Percentiles rank a stretch among this genome's conserved stretches.
phyloP scores from a whole-genome alignment of 2,888 invertebrate genomes.

The Nyleta sp. region DNA sequence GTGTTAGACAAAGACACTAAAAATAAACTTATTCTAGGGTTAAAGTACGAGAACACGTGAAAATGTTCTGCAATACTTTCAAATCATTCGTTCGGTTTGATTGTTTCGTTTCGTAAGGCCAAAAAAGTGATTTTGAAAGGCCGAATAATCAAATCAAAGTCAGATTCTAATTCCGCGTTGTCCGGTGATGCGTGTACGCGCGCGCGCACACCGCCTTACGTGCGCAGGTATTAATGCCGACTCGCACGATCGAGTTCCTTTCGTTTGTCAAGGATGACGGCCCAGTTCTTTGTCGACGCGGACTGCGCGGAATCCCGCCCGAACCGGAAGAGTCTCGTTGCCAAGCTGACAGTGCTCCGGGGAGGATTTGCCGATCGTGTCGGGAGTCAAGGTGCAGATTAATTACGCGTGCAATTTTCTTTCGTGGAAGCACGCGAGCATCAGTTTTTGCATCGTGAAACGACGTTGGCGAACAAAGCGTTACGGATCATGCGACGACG shows the following conservation, averaged over 20 bases:
- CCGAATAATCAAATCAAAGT: no score
- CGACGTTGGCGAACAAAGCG: slow-evolving; percentile 16
- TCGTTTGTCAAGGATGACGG: slow-evolving; percentile 67
- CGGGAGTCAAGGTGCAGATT: slow-evolving; percentile 55
- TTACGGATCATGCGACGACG: slow-evolving; percentile 11
- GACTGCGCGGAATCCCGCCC: slow-evolving; percentile 51
- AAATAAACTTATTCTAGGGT: no score
- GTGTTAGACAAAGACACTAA: no score
- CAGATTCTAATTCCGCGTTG: no score
- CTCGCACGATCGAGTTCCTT: slow-evolving; percentile 30
- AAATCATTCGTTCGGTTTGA: no score
- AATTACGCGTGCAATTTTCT: slow-evolving; percentile 39
- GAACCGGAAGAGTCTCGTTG: slow-evolving; percentile 58
- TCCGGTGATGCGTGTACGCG: no score
- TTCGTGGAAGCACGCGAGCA: slow-evolving; percentile 30
- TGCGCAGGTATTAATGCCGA: no score
- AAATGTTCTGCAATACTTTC: no score
- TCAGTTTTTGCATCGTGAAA: slow-evolving; percentile 22
- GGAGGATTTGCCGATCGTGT: slow-evolving; percentile 42
- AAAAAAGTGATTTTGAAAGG: no score
- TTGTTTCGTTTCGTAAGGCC: no score
- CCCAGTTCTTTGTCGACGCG: slow-evolving; percentile 62
- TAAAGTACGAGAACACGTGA: no score
- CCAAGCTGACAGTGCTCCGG: slow-evolving; percentile 35
- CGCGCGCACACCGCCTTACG: no score